A percentile compares a stretch with the other conserved stretches of the same genome.
Evolutionary conservation across 2,113 vertebrate genomes (phyloP).

Genomic region (Dendrocopos noguchii): DNA sequence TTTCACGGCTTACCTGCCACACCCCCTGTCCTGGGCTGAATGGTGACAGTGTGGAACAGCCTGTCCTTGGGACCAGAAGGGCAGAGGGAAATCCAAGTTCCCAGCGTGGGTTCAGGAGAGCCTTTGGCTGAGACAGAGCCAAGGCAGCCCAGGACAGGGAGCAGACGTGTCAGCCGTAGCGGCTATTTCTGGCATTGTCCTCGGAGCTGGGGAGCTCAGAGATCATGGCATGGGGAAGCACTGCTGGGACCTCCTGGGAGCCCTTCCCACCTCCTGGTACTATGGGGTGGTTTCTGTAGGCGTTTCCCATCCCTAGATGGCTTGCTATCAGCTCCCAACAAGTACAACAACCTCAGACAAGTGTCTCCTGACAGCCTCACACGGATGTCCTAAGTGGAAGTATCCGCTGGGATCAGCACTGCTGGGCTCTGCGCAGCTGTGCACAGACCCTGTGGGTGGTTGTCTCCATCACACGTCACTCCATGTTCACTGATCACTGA

Average conservation of each 20-base stretch:
- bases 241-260: neutral
- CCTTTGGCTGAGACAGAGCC: neutral
- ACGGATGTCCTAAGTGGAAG: neutral
- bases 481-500: fast-evolving
- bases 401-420: neutral
- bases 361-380: neutral
- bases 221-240: neutral
- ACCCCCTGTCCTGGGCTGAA: fast-evolving
- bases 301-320: neutral
- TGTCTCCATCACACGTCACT: fast-evolving
- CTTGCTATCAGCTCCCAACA: neutral
- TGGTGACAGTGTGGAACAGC: fast-evolving
- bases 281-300: neutral
- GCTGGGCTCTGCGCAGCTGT: fast-evolving
- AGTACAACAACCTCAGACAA: neutral
- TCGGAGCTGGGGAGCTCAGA: neutral
- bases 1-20: neutral
- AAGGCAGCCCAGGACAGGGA: neutral
- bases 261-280: neutral
- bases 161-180: fast-evolving
- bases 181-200: neutral
- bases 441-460: neutral
- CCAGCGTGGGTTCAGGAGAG: neutral
- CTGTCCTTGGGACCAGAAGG: neutral
- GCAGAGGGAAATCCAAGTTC: neutral